Base-by-base conservation (phyloP, 2,113 vertebrate genomes). In the Scortum barcoo region DNA sequence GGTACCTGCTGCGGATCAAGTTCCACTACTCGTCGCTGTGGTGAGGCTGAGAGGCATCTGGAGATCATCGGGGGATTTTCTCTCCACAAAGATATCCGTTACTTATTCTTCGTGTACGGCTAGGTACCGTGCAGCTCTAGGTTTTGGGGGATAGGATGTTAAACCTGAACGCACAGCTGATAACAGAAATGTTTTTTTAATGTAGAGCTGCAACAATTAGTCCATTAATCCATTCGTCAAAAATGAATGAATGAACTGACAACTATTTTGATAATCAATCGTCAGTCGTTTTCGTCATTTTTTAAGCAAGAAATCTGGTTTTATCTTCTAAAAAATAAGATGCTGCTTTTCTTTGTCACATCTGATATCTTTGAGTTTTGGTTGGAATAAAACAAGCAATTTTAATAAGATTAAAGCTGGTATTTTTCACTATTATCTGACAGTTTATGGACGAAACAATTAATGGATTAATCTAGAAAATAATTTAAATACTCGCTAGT, bases 21-120 rank as follows among this genome's bases (percentile, higher is more conserved):
- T 98, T 98, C 91, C 96, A 96, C 93, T 97, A 95, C 80, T 51
- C 89, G 0, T 95, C 96, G 0, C 86, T 97, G 56, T 98, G 97
- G 97, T 98, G 91, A 97, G 53, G 44, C 51, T 1, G 56, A 0
- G 17, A 26, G 36, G 33, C 9, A 65, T 56, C 24, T 38, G 36
- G 36, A 36, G 50, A 17, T 53, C 42, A n/a, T 24, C 0, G 0
- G 17, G 12, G 1, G 13, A 7, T 58, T 33, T 19, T 2, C 3
- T 40, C n/a, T 17, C 40, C 22, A 7, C 42, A 20, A 9, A 50
- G 30, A 1, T 7, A n/a, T 14, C 22, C 17, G 22, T 5, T 11
- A 9, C 1, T 20, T 36, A 5, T 9, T 53, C 19, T 28, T 74
- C 14, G 1, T 46, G 17, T 58, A 40, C 7, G 1, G 10, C 53